Percentiles rank a stretch among this genome's conserved stretches.
These are phyloP conservation scores for Drosophila neotestacea DNA, from an alignment of 2,888 invertebrate species.

Conservation along the genomic window DNA sequence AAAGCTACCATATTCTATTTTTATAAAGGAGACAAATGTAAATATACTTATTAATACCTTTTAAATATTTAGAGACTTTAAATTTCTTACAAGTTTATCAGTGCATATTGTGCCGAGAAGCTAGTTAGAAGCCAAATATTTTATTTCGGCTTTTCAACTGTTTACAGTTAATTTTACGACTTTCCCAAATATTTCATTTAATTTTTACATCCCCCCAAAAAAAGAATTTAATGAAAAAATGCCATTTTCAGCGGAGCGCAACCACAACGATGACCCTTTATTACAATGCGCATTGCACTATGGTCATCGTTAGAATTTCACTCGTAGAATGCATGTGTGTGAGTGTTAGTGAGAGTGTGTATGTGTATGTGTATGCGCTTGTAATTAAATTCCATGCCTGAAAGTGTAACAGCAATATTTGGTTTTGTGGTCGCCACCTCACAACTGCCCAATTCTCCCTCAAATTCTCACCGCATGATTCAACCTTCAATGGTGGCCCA, in stretches of 20 bases:
- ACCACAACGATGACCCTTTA: conserved; percentile 36
- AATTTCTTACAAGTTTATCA: not conserved
- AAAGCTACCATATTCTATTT: not conserved
- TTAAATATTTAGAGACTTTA: not conserved
- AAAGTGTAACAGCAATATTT: conserved; percentile 74
- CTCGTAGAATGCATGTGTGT: not conserved
- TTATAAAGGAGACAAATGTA: not conserved
- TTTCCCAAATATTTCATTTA: conserved; percentile 46
- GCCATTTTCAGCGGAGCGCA: conserved; percentile 30
- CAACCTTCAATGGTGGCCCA: conserved; percentile 48
- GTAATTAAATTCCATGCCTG: conserved; percentile 78
- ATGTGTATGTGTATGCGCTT: conserved; percentile 34
- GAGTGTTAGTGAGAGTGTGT: not conserved
- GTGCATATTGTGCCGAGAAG: not conserved
- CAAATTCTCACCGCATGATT: conserved; percentile 32
- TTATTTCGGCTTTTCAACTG: not conserved
- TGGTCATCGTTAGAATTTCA: conserved; percentile 30
- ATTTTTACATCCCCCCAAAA: conserved; percentile 31
- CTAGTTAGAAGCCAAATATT: not conserved
- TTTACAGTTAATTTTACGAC: conserved; percentile 11
- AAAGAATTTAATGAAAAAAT: conserved; percentile 28
- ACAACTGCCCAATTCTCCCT: conserved; percentile 19
- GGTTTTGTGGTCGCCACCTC: conserved; percentile 62
- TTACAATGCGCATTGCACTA: conserved; percentile 17
- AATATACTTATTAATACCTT: no score